phyloP scores from a whole-genome alignment of 1,140 invertebrate species.

The Tetraneura akinire region DNA sequence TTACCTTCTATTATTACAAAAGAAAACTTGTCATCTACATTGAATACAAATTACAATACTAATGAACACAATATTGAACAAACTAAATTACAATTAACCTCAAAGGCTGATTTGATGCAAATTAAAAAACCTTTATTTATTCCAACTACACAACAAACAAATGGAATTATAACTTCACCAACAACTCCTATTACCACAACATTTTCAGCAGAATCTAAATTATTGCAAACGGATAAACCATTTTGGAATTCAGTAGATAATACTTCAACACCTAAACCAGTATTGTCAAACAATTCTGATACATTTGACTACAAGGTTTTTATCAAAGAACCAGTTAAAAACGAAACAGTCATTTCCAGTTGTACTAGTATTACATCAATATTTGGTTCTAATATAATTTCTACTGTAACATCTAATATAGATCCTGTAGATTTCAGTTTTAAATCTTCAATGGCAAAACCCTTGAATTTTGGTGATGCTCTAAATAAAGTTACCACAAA shows the following conservation, averaged over 20 bases:
- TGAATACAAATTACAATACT: background rate
- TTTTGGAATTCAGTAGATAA: conserved; percentile 13
- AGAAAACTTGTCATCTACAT: background rate
- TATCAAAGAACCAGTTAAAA: background rate
- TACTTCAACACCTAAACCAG: conserved; percentile 18
- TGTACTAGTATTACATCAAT: background rate
- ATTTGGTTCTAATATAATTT: background rate
- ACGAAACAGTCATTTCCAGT: no score
- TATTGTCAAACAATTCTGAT: background rate
- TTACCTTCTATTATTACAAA: background rate
- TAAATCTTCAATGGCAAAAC: background rate
- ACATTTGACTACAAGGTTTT: conserved; percentile 10
- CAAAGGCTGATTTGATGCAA: background rate
- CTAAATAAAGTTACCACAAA: background rate
- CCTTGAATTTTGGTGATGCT: background rate
- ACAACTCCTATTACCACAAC: background rate
- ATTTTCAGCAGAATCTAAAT: conserved; percentile 2
- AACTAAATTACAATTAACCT: background rate
- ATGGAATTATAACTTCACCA: background rate
- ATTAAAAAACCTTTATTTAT: conserved; percentile 8
- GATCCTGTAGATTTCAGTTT: conserved; percentile 28
- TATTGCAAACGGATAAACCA: background rate
- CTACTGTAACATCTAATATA: background rate
- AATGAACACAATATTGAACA: background rate
- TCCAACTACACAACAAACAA: conserved; percentile 7